Conservation (phyloP, 2,113 vertebrate species). For the Perca fluviatilis region DNA sequence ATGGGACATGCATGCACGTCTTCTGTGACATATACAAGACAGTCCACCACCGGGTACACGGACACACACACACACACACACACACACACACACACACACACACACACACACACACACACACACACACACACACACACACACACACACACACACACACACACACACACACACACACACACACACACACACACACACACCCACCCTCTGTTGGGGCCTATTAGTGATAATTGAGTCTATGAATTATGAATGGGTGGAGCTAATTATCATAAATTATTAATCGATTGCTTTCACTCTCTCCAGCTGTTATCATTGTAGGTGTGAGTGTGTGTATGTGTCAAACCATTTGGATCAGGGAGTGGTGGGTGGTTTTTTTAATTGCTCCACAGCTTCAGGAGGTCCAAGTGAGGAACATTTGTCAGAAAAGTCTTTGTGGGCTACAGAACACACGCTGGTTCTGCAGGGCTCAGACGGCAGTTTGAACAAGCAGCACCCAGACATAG, state of each 20-base stretch:
- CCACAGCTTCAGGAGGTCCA: constrained; percentile 57
- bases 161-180: not conserved
- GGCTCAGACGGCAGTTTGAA: constrained; percentile 44
- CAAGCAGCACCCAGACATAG: constrained; percentile 15
- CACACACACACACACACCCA: constrained; percentile 9
- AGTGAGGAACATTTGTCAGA: constrained; percentile 21
- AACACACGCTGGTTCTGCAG: constrained; percentile 27
- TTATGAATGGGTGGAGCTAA: constrained; percentile 78
- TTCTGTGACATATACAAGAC: constrained; percentile 20
- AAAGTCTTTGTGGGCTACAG: constrained; percentile 40
- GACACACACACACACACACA: not conserved
- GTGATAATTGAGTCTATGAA: constrained; percentile 72
- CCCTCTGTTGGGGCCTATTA: constrained; percentile 58
- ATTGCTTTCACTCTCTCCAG: constrained; percentile 64
- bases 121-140: no score
- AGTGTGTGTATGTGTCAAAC: constrained; percentile 15
- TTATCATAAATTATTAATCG: constrained; percentile 75
- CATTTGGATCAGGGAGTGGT: constrained; percentile 36
- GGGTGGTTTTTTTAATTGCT: constrained; percentile 67
- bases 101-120: no score
- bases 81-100: no score
- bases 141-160: no score
- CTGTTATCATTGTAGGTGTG: constrained; percentile 47
- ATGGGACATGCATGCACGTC: not conserved
- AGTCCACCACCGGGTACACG: constrained; percentile 5